A percentile compares a stretch with the other conserved stretches of the same genome.
These are phyloP conservation scores for Crypturellus tataupa DNA, from an alignment of 2,797 vertebrate species.

Conservation along the genomic window DNA sequence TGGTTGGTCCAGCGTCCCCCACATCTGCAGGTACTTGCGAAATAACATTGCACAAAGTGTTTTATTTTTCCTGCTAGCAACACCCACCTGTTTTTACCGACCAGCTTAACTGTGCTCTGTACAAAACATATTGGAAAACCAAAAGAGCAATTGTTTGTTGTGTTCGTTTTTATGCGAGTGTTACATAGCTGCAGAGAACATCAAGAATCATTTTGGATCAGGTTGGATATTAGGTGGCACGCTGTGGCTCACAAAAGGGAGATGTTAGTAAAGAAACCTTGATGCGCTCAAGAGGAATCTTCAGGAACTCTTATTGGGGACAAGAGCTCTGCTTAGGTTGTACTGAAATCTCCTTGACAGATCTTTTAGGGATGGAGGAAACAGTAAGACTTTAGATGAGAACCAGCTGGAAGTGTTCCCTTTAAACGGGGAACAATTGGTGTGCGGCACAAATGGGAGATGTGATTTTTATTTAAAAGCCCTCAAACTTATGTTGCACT, in stretches of 20 bases:
- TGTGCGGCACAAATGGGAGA: not conserved
- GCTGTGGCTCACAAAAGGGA: not conserved
- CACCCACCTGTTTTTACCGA: not conserved
- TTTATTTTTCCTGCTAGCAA: not conserved
- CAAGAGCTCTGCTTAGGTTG: not conserved
- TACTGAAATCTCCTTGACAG: not conserved
- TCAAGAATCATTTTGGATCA: not conserved
- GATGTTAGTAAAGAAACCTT: not conserved
- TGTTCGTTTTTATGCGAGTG: slow-evolving; percentile 16
- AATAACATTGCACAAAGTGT: not conserved
- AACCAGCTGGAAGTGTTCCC: not conserved
- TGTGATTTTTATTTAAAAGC: not conserved
- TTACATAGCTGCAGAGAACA: not conserved
- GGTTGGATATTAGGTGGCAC: not conserved
- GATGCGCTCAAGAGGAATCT: not conserved
- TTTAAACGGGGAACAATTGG: not conserved
- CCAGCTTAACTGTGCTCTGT: not conserved
- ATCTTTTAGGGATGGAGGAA: slow-evolving; percentile 33
- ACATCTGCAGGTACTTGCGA: not conserved
- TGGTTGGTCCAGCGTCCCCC: not conserved
- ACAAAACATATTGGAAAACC: not conserved
- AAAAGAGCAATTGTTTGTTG: not conserved
- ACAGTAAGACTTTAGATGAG: not conserved
- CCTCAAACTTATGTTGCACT: not conserved
- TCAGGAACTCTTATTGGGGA: not conserved